Base-by-base conservation (phyloP, 2,888 invertebrate species). In the Lithophane semibrunnea region DNA sequence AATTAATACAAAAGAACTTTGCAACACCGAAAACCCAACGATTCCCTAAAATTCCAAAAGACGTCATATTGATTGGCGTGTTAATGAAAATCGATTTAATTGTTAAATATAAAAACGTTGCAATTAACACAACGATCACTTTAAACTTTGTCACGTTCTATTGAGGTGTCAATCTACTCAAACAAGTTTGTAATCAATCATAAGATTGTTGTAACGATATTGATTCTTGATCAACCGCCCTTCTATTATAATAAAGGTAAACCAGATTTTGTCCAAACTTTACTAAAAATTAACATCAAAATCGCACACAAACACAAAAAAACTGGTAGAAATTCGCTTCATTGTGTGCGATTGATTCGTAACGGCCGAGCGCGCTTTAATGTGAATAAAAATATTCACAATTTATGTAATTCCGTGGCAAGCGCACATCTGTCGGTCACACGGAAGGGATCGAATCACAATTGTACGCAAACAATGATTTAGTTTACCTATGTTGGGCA, bases 101-200 rank as follows among this genome's bases (percentile, higher is more conserved):
- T 90, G 86, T 87, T 72, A 79, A 80, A 86, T 86, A 87, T 88
- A 90, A 91, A 92, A 92, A 92, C 83, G 75, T 84, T 81, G 84
- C 92, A 93, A 94, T 94, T 94, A 93, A 86, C 81, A 81, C 86
- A 89, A 89, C 69, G 74, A 72, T 77, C 79, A 42, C 72, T 82
- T 82, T 79, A 80, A 82, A 85, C 73, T 82, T 79, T 88, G 80
- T 85, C 84, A 82, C 74, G 69, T 84, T 87, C 86, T 88, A 94
- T 92, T 91, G 90, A 92, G 86, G 90, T 91, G 95, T 95, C 95
- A 95, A 93, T 94, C 94, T 90, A 88, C 88, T 86, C 91, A 96
- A 96, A 96, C 96, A 89, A 95, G 96, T 96, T 96, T 95, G 93
- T 91, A 96, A 96, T 96, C 96, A 96, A 96, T 96, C 96, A 96